Base-by-base conservation (phyloP, 2,113 vertebrate genomes). In the Bubalus kerabau region DNA sequence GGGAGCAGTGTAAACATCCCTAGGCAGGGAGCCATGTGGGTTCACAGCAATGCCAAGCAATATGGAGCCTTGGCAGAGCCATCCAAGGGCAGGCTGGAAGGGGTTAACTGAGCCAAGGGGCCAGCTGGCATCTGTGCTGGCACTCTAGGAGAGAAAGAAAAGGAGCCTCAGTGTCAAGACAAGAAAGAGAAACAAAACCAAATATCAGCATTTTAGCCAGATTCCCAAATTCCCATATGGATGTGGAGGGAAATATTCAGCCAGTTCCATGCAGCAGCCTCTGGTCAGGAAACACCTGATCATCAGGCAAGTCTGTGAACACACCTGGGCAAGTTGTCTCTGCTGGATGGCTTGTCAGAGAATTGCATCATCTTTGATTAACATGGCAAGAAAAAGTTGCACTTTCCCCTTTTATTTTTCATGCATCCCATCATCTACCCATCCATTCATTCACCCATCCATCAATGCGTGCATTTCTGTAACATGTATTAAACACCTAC, bases 171-270 rank as follows among this genome's bases (percentile, higher is more conserved):
- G 95, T 98, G 95, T 98, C 96, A 98, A 94, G 93, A 95, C 59
- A 93, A 98, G 97, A 94, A 96, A 95, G 86, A 97, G 87, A 98
- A 98, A 98, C 90, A 98, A 97, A 97, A 95, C 96, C 95, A 98
- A 98, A 98, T 97, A 98, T 93, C 96, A 97, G 97, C 71, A 82
- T 64, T 96, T 97, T 95, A 91, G 97, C 97, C 97, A 98, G 95
- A 96, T 87, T 46, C 82, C 64, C 89, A 59, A 84, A 62, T 91
- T 93, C 32, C 83, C 95, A 95, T 90, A 92, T 93, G 96, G 96
- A 74, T 90, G 48, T 40, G 11, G 46, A 92, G 87, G 46, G 57
- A 95, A 97, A 87, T n/a, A 87, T 90, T 57, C 32, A 96, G 93
- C 67, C 88, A 97, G 78, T 32, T 80, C 90, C 78, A 50, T 56